These are phyloP conservation scores for Sericinus montela DNA, from an alignment of 2,888 invertebrate species.

Conservation along the genomic window DNA sequence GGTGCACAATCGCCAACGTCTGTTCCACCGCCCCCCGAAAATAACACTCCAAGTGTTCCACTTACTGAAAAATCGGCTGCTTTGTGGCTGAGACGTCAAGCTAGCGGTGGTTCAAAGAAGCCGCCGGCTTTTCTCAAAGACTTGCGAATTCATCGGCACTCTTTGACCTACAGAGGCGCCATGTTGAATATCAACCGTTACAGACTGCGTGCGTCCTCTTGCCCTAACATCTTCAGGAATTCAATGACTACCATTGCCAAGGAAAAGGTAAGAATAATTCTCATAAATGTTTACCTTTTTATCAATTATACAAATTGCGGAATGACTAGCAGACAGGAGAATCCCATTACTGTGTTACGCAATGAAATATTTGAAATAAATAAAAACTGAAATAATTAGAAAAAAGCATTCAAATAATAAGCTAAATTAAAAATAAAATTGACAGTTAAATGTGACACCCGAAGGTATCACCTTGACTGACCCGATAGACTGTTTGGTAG, in stretches of 20 bases:
- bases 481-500: too few species aligned
- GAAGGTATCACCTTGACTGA: too few species aligned
- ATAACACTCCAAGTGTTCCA: conserved; percentile 33
- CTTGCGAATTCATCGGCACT: conserved; percentile 86
- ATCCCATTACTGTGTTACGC: too few species aligned
- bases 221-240: conserved; percentile 93
- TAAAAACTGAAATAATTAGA: too few species aligned
- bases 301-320: too few species aligned
- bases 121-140: conserved; percentile 86
- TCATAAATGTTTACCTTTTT: background rate
- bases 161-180: conserved; percentile 90
- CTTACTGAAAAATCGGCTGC: conserved; percentile 69
- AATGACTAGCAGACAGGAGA: too few species aligned
- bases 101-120: conserved; percentile 59
- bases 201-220: conserved; percentile 89
- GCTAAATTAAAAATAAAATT: too few species aligned
- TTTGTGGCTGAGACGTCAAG: conserved; percentile 78
- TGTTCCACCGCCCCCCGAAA: conserved; percentile 34
- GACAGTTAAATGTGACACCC: too few species aligned
- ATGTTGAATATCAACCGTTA: conserved; percentile 92
- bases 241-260: conserved; percentile 92
- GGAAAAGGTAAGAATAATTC: conserved; percentile 77
- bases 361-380: too few species aligned
- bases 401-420: too few species aligned
- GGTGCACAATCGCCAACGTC: conserved; percentile 47